Evolutionary conservation across 2,888 invertebrate species (phyloP).

Genomic region (Dryococelus australis): DNA sequence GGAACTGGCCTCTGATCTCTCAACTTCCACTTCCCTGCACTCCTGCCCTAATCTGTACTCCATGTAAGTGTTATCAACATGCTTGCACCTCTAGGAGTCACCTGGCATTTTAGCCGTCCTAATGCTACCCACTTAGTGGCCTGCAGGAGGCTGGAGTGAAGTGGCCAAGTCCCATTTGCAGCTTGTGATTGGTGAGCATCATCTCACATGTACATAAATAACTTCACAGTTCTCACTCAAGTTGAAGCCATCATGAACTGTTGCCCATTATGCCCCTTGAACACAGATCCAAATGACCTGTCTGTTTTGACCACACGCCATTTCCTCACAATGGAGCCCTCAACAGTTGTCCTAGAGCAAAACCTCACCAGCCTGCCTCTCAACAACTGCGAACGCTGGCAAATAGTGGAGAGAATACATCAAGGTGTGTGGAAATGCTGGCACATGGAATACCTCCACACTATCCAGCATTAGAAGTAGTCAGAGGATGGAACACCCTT

Average conservation of each 20-base stretch:
- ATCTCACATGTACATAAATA: slow-evolving; percentile 52
- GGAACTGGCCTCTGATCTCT: background rate
- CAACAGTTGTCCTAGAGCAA: too few relatives aligned
- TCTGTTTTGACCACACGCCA: too few relatives aligned
- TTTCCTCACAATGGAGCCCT: too few relatives aligned
- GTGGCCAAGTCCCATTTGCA: slow-evolving; percentile 52
- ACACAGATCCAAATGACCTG: slow-evolving; percentile 41
- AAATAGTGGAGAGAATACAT: slow-evolving; percentile 47
- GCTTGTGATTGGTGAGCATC: slow-evolving; percentile 48
- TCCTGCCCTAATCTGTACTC: slow-evolving; percentile 26
- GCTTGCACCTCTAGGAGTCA: background rate
- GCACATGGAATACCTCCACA: slow-evolving; percentile 49
- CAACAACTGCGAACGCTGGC: slow-evolving; percentile 48
- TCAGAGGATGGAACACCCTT: slow-evolving; percentile 36
- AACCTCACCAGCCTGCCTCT: background rate
- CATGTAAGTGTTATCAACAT: background rate
- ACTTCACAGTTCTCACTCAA: slow-evolving; percentile 51
- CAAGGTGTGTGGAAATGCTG: slow-evolving; percentile 48
- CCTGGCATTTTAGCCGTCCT: background rate
- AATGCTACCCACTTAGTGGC: slow-evolving; percentile 50
- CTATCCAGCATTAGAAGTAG: slow-evolving; percentile 51
- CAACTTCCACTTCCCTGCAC: slow-evolving; percentile 46
- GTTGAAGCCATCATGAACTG: slow-evolving; percentile 54
- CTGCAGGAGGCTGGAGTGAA: slow-evolving; percentile 55
- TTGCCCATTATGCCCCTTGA: slow-evolving; percentile 49